These are phyloP conservation scores for Lacerta viridis DNA, from an alignment of 2,797 vertebrate species.

Conservation along the genomic window DNA sequence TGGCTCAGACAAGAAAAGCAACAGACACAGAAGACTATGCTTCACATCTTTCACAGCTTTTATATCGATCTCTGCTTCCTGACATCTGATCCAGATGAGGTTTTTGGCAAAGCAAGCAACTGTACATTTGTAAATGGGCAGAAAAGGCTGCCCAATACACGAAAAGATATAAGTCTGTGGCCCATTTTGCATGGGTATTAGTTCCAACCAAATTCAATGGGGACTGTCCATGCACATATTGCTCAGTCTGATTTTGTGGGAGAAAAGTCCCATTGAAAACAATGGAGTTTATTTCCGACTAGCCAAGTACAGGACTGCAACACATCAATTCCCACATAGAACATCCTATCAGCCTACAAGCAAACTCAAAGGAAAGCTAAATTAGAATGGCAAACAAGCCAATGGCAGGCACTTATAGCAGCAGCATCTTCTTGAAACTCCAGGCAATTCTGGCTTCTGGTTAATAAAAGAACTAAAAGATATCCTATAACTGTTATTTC, in stretches of 20 bases:
- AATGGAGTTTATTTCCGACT: too few relatives aligned
- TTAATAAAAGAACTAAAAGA: too few relatives aligned
- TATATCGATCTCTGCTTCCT: accelerated
- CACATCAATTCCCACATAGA: background rate
- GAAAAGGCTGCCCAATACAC: accelerated
- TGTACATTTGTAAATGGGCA: accelerated
- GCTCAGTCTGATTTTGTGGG: too few relatives aligned
- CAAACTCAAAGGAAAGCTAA: too few relatives aligned
- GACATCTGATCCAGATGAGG: background rate
- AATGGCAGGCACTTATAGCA: too few relatives aligned
- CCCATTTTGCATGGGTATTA: background rate
- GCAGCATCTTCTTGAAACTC: too few relatives aligned
- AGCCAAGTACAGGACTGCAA: too few relatives aligned
- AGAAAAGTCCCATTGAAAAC: too few relatives aligned
- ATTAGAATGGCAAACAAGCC: too few relatives aligned
- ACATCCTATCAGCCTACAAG: too few relatives aligned
- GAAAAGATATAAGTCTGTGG: background rate
- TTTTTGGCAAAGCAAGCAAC: constrained; percentile 23
- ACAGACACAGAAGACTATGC: background rate
- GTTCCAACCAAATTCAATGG: accelerated
- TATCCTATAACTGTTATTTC: too few relatives aligned
- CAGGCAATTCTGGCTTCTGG: too few relatives aligned
- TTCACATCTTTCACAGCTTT: background rate
- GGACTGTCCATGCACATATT: background rate
- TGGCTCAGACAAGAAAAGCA: background rate